These are phyloP conservation scores for Volucella bombylans DNA, from an alignment of 2,888 invertebrate genomes.

Conservation along the genomic window DNA sequence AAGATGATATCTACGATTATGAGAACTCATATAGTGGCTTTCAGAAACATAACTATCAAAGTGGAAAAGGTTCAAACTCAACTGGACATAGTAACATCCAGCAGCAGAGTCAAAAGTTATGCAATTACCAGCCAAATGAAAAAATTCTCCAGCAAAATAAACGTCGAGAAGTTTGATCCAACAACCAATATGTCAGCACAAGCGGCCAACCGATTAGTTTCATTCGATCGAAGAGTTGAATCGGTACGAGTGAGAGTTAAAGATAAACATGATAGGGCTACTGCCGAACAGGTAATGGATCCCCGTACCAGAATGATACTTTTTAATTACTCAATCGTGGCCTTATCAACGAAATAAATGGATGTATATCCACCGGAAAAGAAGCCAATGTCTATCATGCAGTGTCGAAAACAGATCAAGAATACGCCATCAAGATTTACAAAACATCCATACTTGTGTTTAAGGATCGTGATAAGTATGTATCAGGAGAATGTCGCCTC, in stretches of 20 bases:
- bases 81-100: slow-evolving; percentile 83
- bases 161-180: slow-evolving; percentile 91
- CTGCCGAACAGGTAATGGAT: slow-evolving; percentile 98
- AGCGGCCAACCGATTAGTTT: slow-evolving; percentile 88
- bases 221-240: slow-evolving; percentile 87
- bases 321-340: slow-evolving; percentile 93
- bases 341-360: slow-evolving; percentile 93
- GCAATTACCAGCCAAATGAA: slow-evolving; percentile 89
- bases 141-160: slow-evolving; percentile 92
- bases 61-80: slow-evolving; percentile 9
- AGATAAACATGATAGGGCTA: slow-evolving; percentile 97
- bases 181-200: slow-evolving; percentile 83
- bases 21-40: slow-evolving; percentile 80
- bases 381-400: slow-evolving; percentile 99
- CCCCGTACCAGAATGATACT: slow-evolving; percentile 97
- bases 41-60: slow-evolving; percentile 78
- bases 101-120: slow-evolving; percentile 85
- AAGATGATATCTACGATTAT: slow-evolving; percentile 78
- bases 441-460: slow-evolving; percentile 99
- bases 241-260: slow-evolving; percentile 89
- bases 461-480: slow-evolving; percentile 98
- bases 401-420: slow-evolving; percentile 85
- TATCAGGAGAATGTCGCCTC: slow-evolving; percentile 97
- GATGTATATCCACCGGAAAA: slow-evolving; percentile 98
- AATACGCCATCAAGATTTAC: slow-evolving; percentile 95